phyloP scores from a whole-genome alignment of 2,888 invertebrate genomes.

The Quadriops clusia region DNA sequence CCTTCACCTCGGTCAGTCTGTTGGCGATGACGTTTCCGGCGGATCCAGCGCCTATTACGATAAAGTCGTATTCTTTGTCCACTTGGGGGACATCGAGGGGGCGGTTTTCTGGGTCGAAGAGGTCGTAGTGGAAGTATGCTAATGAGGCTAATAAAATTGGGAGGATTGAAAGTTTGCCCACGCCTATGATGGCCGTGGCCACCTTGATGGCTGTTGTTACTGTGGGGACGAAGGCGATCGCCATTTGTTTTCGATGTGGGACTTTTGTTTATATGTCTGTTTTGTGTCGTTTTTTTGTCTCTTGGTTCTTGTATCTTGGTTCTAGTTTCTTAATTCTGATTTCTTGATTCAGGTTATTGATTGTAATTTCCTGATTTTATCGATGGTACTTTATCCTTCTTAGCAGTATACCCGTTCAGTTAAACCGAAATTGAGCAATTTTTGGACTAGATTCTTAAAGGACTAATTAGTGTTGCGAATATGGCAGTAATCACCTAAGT shows the following conservation, averaged over 20 bases:
- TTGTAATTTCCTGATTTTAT: no score
- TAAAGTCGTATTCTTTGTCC: conserved; percentile 66
- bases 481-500: no score
- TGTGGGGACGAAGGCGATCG: conserved; percentile 34
- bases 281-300: conserved; percentile 3
- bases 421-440: no score
- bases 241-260: no score
- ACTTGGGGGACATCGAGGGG: conserved; percentile 55
- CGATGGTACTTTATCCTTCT: no score
- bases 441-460: no score
- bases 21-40: conserved; percentile 78
- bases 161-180: conserved; percentile 60
- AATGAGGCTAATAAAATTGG: conserved; percentile 64
- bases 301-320: conserved; percentile 8
- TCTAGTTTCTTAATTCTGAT: no score
- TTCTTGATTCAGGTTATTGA: no score
- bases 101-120: conserved; percentile 73
- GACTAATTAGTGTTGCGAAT: no score
- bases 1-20: conserved; percentile 61
- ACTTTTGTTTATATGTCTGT: background rate
- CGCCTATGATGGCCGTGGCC: conserved; percentile 56
- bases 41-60: conserved; percentile 73
- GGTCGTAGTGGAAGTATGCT: conserved; percentile 74
- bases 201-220: conserved; percentile 58
- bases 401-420: no score